Conservation (phyloP, 2,113 vertebrate species). For the Poeciliopsis retropinna region DNA sequence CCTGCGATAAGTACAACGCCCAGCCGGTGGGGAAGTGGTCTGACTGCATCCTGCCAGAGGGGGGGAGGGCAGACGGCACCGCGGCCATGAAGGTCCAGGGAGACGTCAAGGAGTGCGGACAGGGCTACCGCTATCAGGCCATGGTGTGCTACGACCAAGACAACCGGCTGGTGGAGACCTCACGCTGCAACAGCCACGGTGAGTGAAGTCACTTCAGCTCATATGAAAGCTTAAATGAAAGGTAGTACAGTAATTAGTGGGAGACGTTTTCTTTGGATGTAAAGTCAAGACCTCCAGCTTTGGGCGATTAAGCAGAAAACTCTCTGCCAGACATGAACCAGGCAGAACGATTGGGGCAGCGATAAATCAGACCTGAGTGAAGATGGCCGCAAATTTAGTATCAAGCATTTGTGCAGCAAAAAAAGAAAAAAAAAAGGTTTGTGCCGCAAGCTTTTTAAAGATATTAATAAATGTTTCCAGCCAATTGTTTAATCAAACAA, state of each 20-base stretch:
- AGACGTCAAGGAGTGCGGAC: constrained; percentile 92
- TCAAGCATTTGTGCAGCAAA: too few relatives aligned
- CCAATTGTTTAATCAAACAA: too few relatives aligned
- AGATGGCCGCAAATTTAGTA: too few relatives aligned
- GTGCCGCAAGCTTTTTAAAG: too few relatives aligned
- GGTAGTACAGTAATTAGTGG: neutral
- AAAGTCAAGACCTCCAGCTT: too few relatives aligned
- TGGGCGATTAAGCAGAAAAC: neutral
- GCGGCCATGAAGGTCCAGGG: constrained; percentile 86
- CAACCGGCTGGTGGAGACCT: constrained; percentile 90
- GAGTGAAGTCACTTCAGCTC: rapidly evolving
- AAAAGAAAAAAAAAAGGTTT: too few relatives aligned
- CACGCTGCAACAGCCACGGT: constrained; percentile 97
- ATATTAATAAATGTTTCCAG: too few relatives aligned
- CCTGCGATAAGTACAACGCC: constrained; percentile 95
- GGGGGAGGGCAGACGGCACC: constrained; percentile 79
- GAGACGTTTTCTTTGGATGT: neutral
- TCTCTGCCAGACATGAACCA: neutral
- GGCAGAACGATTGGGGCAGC: neutral
- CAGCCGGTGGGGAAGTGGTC: constrained; percentile 98
- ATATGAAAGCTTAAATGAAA: too few relatives aligned
- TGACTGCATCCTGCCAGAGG: constrained; percentile 94
- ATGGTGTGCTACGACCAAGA: constrained; percentile 98
- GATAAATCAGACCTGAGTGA: too few relatives aligned
- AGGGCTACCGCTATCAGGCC: constrained; percentile 96